Evolutionary conservation across 1,140 invertebrate species (phyloP).

Genomic region (Lysiphlebus fabarum): DNA sequence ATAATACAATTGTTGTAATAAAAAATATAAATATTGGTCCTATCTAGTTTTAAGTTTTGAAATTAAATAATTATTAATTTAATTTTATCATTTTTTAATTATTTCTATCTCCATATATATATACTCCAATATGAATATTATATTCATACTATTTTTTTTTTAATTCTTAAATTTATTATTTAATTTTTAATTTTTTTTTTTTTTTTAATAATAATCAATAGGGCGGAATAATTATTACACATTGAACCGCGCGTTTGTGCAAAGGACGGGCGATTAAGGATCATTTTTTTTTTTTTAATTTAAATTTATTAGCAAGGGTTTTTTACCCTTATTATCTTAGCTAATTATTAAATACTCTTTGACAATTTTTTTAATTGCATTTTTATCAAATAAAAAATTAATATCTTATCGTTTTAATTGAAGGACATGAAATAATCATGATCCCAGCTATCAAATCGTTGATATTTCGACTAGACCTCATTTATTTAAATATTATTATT

Average conservation of each 20-base stretch:
- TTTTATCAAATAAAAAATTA: not conserved
- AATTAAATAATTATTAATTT: too few relatives aligned
- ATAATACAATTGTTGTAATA: too few relatives aligned
- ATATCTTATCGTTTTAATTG: too few relatives aligned
- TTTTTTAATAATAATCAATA: slow-evolving; percentile 12
- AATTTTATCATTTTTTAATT: too few relatives aligned
- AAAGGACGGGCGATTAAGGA: slow-evolving; percentile 8
- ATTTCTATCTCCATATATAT: too few relatives aligned
- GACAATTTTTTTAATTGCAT: not conserved
- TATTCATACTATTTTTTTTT: too few relatives aligned
- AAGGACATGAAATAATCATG: slow-evolving; percentile 4
- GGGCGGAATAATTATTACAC: not conserved
- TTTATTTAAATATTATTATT: not conserved
- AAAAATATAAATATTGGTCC: too few relatives aligned
- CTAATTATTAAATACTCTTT: slow-evolving; percentile 26
- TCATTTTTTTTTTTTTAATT: not conserved
- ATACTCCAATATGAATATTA: too few relatives aligned
- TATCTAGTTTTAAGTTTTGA: too few relatives aligned
- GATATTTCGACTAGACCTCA: not conserved
- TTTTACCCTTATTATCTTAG: slow-evolving; percentile 38
- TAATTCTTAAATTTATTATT: too few relatives aligned
- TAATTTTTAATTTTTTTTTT: too few relatives aligned
- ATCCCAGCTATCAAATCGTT: slow-evolving; percentile 12
- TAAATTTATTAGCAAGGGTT: slow-evolving; percentile 35
- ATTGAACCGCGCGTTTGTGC: not conserved